These are phyloP conservation scores for Himalopsyche japonica DNA, from an alignment of 2,888 invertebrate species.

Conservation along the genomic window DNA sequence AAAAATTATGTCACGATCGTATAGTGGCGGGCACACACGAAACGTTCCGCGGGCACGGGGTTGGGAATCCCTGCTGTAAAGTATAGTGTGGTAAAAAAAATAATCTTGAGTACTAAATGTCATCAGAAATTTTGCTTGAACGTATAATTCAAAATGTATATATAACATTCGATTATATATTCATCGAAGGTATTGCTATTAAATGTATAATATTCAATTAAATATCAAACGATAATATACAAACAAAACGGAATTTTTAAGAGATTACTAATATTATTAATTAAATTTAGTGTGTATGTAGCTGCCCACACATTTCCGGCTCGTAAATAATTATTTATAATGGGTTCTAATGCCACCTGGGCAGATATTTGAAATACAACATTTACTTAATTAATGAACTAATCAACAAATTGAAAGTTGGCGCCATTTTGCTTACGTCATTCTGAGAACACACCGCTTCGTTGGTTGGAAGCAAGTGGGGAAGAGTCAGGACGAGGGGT, in stretches of 20 bases:
- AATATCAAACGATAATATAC: background rate
- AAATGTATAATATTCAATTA: background rate
- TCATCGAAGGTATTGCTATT: too few species aligned
- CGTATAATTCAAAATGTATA: too few species aligned
- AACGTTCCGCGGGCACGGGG: too few species aligned
- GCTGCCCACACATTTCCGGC: background rate
- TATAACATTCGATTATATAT: too few species aligned
- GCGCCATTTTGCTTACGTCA: background rate
- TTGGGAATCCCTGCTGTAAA: too few species aligned
- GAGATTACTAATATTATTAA: background rate
- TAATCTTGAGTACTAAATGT: too few species aligned
- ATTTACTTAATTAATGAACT: constrained; percentile 1
- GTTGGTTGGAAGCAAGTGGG: background rate
- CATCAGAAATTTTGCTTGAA: too few species aligned
- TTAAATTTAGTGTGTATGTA: background rate
- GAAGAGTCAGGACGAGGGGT: background rate
- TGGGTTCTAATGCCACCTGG: background rate
- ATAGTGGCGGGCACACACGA: too few species aligned
- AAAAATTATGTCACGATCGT: too few species aligned
- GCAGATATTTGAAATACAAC: background rate
- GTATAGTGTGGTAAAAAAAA: too few species aligned
- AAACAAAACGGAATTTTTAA: background rate
- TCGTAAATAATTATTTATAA: background rate
- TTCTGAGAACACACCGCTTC: background rate
- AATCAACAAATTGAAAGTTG: constrained; percentile 3